These are phyloP conservation scores for Sturnira hondurensis DNA, from an alignment of 2,113 vertebrate species.

Conservation along the genomic window DNA sequence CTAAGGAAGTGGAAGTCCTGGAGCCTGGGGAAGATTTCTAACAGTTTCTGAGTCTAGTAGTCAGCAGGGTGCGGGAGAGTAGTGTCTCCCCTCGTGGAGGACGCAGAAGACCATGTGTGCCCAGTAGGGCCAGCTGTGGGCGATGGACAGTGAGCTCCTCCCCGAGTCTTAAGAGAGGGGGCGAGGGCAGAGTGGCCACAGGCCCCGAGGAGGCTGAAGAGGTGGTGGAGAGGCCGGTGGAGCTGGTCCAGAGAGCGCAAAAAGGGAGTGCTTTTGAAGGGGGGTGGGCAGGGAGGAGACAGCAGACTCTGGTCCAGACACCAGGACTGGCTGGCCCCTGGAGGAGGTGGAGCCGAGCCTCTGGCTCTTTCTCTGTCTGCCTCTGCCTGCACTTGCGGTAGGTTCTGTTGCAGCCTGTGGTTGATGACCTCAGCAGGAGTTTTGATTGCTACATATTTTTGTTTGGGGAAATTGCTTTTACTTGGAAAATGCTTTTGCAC, in stretches of 20 bases:
- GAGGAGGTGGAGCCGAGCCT: background rate
- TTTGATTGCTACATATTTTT: background rate
- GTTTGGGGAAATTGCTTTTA: background rate
- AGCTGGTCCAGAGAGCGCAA: background rate
- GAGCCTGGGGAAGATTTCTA: background rate
- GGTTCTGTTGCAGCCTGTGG: background rate
- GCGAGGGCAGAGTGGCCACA: background rate
- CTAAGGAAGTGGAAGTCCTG: background rate
- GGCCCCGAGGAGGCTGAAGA: background rate
- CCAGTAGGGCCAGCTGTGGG: background rate
- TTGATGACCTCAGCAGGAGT: background rate
- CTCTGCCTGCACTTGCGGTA: too few relatives aligned
- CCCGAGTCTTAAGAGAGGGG: background rate
- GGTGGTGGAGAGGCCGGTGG: background rate
- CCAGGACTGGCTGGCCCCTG: background rate
- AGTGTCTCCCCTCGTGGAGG: background rate
- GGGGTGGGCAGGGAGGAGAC: background rate
- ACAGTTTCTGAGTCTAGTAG: background rate
- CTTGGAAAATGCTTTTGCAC: background rate
- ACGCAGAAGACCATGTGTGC: background rate
- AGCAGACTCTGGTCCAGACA: background rate
- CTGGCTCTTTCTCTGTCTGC: too few relatives aligned
- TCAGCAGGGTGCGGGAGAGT: background rate
- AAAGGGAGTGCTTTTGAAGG: background rate
- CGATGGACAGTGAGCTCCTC: background rate